These are phyloP conservation scores for Mormoops blainvillei DNA, from an alignment of 2,113 vertebrate species.

Conservation along the genomic window DNA sequence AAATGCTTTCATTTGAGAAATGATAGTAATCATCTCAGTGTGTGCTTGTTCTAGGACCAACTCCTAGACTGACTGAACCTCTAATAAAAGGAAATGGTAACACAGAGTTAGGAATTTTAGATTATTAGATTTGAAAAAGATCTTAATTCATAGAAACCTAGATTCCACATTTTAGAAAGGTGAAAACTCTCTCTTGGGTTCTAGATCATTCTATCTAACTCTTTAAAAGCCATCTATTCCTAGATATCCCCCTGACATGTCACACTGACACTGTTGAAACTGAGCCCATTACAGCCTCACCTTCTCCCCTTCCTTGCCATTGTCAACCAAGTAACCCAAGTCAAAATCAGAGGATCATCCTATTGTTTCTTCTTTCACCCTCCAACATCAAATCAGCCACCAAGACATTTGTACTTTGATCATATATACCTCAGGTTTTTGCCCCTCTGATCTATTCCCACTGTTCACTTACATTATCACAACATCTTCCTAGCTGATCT, in stretches of 20 bases:
- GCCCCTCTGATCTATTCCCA: neutral
- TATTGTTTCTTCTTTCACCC: neutral
- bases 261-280: neutral
- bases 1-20: neutral
- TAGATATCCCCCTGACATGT: neutral
- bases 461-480: neutral
- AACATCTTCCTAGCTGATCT: neutral
- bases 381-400: neutral
- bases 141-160: neutral
- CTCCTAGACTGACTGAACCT: neutral
- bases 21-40: neutral
- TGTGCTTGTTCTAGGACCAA: neutral
- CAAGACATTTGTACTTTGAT: neutral
- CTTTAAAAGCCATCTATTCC: neutral
- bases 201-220: neutral
- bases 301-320: neutral
- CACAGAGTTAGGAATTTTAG: neutral
- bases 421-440: neutral
- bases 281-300: neutral
- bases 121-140: neutral
- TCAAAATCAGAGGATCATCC: neutral
- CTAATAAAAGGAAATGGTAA: neutral
- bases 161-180: neutral
- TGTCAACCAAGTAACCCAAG: neutral
- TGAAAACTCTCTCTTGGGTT: neutral